A percentile compares a stretch with the other conserved stretches of the same genome.
These are phyloP conservation scores for Cacoxenus indagator DNA, from an alignment of 2,888 invertebrate genomes.

Conservation along the genomic window DNA sequence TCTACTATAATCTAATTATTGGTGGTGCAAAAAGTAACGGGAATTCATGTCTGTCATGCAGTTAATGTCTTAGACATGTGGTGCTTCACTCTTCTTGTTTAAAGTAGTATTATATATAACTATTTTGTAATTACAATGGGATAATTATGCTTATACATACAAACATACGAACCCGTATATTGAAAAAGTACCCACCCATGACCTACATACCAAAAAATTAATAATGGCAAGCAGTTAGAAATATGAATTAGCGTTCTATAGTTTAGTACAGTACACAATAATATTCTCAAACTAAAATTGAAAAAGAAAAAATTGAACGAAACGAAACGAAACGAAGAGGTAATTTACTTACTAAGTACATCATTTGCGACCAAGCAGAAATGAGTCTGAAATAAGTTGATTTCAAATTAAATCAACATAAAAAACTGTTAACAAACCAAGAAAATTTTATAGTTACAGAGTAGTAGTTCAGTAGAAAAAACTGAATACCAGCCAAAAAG, in stretches of 20 bases:
- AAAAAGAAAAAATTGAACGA: no score
- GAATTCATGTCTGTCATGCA: no score
- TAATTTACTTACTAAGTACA: background rate
- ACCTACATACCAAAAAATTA: slow-evolving; percentile 16
- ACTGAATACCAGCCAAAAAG: background rate
- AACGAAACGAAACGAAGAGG: background rate
- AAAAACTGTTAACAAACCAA: background rate
- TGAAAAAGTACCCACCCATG: background rate
- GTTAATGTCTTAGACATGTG: no score
- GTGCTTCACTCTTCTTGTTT: no score
- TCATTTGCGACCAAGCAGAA: slow-evolving; percentile 56
- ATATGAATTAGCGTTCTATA: background rate
- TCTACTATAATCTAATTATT: slow-evolving; percentile 28
- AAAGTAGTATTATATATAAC: no score
- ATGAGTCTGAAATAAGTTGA: slow-evolving; percentile 58
- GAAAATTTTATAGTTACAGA: slow-evolving; percentile 5
- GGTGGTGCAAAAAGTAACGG: background rate
- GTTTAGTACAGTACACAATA: background rate
- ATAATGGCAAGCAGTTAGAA: background rate
- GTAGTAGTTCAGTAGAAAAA: background rate
- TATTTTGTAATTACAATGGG: background rate
- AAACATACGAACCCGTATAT: slow-evolving; percentile 20
- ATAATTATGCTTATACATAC: slow-evolving; percentile 16
- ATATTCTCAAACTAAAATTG: background rate
- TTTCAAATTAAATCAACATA: slow-evolving; percentile 38